These are phyloP conservation scores for Melopsittacus undulatus DNA, from an alignment of 2,797 vertebrate species.

Conservation along the genomic window DNA sequence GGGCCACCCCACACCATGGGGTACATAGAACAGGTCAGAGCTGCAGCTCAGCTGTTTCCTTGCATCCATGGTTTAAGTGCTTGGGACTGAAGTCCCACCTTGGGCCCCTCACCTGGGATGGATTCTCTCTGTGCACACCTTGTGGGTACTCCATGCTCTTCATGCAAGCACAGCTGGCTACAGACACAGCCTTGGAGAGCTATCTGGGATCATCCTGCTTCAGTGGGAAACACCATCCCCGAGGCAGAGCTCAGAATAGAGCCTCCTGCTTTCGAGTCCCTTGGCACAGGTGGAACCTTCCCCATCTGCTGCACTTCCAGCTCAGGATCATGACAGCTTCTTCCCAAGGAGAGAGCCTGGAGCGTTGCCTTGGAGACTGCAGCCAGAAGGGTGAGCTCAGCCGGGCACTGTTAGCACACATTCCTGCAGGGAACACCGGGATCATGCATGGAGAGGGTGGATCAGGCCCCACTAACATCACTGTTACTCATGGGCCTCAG, in stretches of 20 bases:
- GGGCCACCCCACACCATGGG: neutral
- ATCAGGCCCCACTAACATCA: neutral
- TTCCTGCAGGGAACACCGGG: constrained; percentile 57
- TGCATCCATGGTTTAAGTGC: neutral
- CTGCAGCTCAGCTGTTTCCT: neutral
- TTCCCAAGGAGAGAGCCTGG: constrained; percentile 27
- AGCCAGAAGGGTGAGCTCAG: constrained; percentile 67
- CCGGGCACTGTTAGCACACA: constrained; percentile 57
- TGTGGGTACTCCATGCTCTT: neutral
- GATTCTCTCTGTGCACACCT: neutral
- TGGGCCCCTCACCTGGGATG: no score
- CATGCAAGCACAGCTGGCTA: neutral
- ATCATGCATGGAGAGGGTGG: constrained; percentile 41
- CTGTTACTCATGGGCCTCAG: neutral
- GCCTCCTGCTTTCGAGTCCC: rapidly evolving
- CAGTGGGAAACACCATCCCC: rapidly evolving
- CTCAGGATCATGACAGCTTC: constrained; percentile 29
- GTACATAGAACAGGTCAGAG: neutral
- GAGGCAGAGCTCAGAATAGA: neutral
- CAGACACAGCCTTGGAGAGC: neutral
- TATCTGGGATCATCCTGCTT: neutral
- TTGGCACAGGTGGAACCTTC: neutral
- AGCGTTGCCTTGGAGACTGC: constrained; percentile 74
- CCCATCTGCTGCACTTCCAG: constrained; percentile 5
- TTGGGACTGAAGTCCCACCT: no score